These are phyloP conservation scores for Enteromius radiatus DNA, from an alignment of 2,797 vertebrate species.

Conservation along the genomic window DNA sequence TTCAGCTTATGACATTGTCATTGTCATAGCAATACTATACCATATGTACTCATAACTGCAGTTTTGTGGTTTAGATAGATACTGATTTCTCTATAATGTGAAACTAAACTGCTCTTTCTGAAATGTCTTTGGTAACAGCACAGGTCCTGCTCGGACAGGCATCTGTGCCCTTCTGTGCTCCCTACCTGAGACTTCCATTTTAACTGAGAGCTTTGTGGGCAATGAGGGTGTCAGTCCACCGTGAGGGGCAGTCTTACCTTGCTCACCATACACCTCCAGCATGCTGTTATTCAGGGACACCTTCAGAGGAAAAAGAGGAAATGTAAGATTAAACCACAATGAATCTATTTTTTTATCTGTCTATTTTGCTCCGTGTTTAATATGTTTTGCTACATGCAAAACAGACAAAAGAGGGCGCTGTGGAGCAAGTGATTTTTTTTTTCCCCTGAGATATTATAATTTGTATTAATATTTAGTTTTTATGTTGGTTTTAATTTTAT, in stretches of 20 bases:
- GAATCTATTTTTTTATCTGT: background rate
- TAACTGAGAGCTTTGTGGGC: conserved; percentile 85
- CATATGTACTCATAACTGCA: background rate
- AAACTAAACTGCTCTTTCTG: conserved; percentile 3
- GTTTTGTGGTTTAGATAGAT: background rate
- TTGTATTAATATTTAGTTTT: background rate
- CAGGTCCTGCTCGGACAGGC: conserved; percentile 29
- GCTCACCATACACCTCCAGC: conserved; percentile 93
- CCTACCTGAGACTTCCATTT: conserved; percentile 93
- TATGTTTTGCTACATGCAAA: background rate
- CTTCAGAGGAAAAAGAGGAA: conserved; percentile 59
- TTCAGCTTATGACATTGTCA: background rate
- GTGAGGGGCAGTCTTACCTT: conserved; percentile 86
- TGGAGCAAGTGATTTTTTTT: background rate
- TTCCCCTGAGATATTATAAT: background rate
- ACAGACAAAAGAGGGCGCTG: background rate
- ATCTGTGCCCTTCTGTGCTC: conserved; percentile 45
- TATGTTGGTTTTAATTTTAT: background rate
- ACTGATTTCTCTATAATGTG: background rate
- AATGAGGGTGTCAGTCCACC: conserved; percentile 88
- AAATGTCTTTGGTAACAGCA: conserved; percentile 32
- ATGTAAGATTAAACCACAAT: background rate
- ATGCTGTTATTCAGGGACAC: conserved; percentile 86
- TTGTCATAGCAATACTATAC: background rate
- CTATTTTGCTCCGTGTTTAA: background rate